Base-by-base conservation (phyloP, 2,113 vertebrate species). In the Thunnus maccoyii region DNA sequence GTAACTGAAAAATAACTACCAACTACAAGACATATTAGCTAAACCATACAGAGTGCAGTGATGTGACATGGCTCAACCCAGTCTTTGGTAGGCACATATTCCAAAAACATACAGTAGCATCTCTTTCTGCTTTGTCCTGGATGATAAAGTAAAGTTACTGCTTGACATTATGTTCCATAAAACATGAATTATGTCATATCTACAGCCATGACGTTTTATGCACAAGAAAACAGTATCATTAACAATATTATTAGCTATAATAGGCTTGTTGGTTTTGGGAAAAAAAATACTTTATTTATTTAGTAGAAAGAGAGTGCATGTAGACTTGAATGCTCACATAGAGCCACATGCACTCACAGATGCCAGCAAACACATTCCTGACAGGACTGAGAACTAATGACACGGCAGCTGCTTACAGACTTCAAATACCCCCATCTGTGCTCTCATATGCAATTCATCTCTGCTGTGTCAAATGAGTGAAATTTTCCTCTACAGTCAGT, bases 401-500 rank as follows among this genome's bases (percentile, higher is more conserved):
- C 44, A 4, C 10, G 47, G 61, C 47, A 47, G 55, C 62, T 66
- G 57, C 27, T 63, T n/a, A 56, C 22, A 70, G 27, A 73, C 27
- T 44, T 73, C 27, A 80, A 71, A 78, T 62, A 47, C 10, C 8
- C 41, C 55, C 48, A 18, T 30, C 58, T 36, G 18, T 3, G 27
- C 55, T 72, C 44, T 69, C 56, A 62, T 54, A 72, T 65, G 70
- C 51, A 78, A 62, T 69, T 76, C 18, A 73, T 65, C 50, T 58
- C 15, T 6, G 18, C 20, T 74, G 65, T 50, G 47, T 84, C 75
- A 72, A 76, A 69, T 32, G 68, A 75, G 32, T n/a, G n/a, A 66
- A 52, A 58, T 58, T 14, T 51, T 12, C n/a, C 69, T 82, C 61
- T 55, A 16, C 62, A 70, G 51, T 63, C 58, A 51, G 47, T 27